These are phyloP conservation scores for Grallaria varia DNA, from an alignment of 2,113 vertebrate genomes.

Conservation along the genomic window DNA sequence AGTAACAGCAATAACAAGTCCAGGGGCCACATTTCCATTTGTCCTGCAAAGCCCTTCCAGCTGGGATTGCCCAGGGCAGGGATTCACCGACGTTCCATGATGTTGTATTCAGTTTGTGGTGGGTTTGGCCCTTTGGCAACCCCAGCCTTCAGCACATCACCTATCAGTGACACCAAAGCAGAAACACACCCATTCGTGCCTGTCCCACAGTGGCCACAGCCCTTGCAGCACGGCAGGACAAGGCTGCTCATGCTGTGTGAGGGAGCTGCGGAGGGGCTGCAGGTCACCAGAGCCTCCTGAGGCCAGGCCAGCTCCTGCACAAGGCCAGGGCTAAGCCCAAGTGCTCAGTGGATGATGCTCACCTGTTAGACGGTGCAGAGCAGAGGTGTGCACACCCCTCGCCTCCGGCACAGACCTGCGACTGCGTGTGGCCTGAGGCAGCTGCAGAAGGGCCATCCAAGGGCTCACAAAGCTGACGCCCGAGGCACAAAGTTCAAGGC, in stretches of 20 bases:
- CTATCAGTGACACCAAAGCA: background rate
- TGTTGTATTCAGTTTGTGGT: background rate
- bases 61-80: background rate
- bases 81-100: background rate
- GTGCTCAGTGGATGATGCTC: background rate
- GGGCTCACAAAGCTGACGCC: background rate
- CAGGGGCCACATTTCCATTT: background rate
- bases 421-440: slow-evolving; percentile 6
- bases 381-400: background rate
- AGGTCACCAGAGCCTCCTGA: background rate
- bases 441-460: background rate
- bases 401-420: background rate
- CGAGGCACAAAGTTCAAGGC: background rate
- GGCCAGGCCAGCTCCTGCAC: background rate
- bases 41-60: background rate
- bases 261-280: background rate
- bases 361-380: background rate
- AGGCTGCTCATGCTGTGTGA: background rate
- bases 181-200: background rate
- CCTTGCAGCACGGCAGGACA: background rate
- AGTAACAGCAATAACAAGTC: background rate
- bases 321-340: background rate
- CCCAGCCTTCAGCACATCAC: background rate
- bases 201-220: background rate
- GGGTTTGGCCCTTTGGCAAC: background rate